phyloP scores from a whole-genome alignment of 1,140 invertebrate genomes.

The Heliconius nattereri region DNA sequence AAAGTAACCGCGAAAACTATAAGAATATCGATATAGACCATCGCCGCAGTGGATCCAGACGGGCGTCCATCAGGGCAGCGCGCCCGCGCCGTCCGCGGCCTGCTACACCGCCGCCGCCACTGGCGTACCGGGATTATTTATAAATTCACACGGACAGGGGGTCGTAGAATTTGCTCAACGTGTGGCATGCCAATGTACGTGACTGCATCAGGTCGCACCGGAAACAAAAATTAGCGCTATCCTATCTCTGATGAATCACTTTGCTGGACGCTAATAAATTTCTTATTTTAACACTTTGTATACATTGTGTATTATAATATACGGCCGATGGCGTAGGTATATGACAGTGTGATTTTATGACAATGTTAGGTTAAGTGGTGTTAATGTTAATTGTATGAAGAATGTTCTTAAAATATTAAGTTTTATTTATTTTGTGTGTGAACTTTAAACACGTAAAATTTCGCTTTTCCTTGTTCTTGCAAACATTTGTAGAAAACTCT shows the following conservation, averaged over 20 bases:
- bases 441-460: no score
- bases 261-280: constrained; percentile 14
- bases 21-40: constrained; percentile 34
- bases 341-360: not conserved
- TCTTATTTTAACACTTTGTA: not conserved
- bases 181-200: constrained; percentile 69
- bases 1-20: not conserved
- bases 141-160: constrained; percentile 78
- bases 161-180: constrained; percentile 79
- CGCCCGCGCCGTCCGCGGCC: constrained; percentile 78
- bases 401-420: not conserved
- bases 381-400: not conserved
- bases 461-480: no score
- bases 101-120: constrained; percentile 74
- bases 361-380: not conserved
- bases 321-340: not conserved
- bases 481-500: no score
- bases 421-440: no score
- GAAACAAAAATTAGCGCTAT: constrained; percentile 54
- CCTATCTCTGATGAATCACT: constrained; percentile 29
- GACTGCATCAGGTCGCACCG: constrained; percentile 66
- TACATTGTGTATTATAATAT: not conserved
- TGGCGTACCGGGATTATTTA: constrained; percentile 77
- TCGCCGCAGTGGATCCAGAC: constrained; percentile 44
- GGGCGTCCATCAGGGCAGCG: constrained; percentile 60